Base-by-base conservation (phyloP, 2,113 vertebrate species). In the Strix uralensis region DNA sequence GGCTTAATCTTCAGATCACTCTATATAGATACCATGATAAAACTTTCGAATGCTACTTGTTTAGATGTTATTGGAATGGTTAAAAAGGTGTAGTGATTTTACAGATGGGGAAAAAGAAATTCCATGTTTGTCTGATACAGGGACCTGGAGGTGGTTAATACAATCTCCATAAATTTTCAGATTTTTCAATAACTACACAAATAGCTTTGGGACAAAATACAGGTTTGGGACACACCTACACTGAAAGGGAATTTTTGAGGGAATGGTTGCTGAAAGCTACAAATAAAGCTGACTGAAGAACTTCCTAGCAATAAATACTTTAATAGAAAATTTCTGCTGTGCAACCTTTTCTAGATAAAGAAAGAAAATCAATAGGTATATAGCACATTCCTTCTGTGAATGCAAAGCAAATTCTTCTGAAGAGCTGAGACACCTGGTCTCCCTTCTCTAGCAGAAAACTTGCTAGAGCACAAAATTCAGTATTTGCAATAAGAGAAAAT, bases 221-320 rank as follows among this genome's bases (percentile, higher is more conserved):
- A 44, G 8, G 3, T 44, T 62, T 81, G 23, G 7, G 13, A 63
- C 11, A 38, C 2, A 4, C 7, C 3, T 80, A 23, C 1, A 0
- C 4, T 20, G 34, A 63, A 81, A 55, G 8, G 7, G 6, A 70
- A 19, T 55, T 87, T 86, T 81, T 61, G 19, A 81, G 16, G 7
- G 5, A 46, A 29, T 71, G 40, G 17, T 32, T 77, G 9, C 15
- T 38, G 15, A 88, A 72, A 90, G 8, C 7, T 29, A 61, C 27
- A 70, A 42, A 65, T 75, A 82, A 47, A 80, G 23, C 14, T 86
- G 27, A 42, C 11, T 46, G 59, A 92, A 81, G 23, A 81, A 72
- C 51, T 74, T 87, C 27, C 22, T 49, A 58, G 18, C 11, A 90
- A 67, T 81, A 57, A 78, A 70, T 54, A 58, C 20, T 74, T 57